Conservation (phyloP, 1,140 invertebrate species). For the Heterodera schachtii region DNA sequence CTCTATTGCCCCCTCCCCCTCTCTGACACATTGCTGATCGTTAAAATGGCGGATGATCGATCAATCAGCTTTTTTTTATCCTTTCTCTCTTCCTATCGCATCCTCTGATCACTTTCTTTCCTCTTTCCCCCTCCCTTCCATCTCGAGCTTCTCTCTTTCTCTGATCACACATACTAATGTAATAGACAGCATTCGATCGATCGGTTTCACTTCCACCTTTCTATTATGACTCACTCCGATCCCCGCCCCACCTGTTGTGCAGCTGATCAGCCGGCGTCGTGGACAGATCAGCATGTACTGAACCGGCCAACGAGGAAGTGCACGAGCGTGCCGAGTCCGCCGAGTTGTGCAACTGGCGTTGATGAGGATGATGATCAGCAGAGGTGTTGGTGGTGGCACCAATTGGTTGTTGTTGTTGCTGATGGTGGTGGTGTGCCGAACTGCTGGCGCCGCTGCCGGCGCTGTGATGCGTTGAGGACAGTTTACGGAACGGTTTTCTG, state of each 20-base stretch:
- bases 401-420: neutral
- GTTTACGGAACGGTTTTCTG: conserved; percentile 39
- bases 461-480: conserved; percentile 17
- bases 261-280: conserved; percentile 5
- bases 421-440: neutral
- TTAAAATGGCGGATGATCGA: too few relatives aligned
- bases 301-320: conserved; percentile 15
- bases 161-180: too few relatives aligned
- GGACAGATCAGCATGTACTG: conserved; percentile 4
- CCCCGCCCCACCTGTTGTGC: neutral
- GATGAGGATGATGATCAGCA: neutral
- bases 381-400: neutral
- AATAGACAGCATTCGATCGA: too few relatives aligned
- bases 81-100: too few relatives aligned
- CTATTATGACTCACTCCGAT: too few relatives aligned
- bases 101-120: too few relatives aligned
- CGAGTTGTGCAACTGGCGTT: conserved; percentile 15
- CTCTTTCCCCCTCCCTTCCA: too few relatives aligned
- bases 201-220: too few relatives aligned
- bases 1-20: too few relatives aligned
- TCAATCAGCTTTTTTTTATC: too few relatives aligned
- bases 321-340: conserved; percentile 2
- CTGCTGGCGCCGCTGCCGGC: neutral
- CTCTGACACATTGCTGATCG: too few relatives aligned
- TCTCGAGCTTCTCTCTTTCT: too few relatives aligned